Percentiles rank a stretch among this genome's conserved stretches.
These are phyloP conservation scores for Propithecus perrieri DNA, from an alignment of 2,797 vertebrate species.

Conservation along the genomic window DNA sequence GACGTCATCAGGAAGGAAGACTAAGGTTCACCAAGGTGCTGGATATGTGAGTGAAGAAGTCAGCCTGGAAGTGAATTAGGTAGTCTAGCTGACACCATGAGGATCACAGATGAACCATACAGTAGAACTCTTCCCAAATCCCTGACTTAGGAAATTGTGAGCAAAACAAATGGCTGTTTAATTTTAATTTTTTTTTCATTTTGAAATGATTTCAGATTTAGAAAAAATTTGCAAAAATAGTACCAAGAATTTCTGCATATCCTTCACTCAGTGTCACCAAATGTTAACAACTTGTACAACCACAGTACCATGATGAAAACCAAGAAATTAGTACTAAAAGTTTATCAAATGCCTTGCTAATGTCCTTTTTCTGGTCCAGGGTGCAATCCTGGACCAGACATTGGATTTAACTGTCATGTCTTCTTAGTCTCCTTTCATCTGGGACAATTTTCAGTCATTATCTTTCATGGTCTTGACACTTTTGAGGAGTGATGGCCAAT, in stretches of 20 bases:
- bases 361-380: background rate
- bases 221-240: background rate
- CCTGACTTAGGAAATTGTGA: background rate
- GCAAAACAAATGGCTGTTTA: slow-evolving; percentile 32
- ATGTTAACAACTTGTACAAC: background rate
- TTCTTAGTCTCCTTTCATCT: background rate
- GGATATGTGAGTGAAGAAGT: background rate
- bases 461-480: background rate
- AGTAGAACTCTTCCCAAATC: background rate
- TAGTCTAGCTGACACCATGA: background rate
- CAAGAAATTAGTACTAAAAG: background rate
- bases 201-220: slow-evolving; percentile 31
- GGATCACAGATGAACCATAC: background rate
- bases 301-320: background rate
- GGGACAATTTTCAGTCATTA: background rate
- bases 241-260: background rate
- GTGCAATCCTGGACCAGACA: background rate
- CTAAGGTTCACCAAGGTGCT: background rate
- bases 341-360: background rate
- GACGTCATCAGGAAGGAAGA: background rate
- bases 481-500: background rate
- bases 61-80: background rate
- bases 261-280: background rate
- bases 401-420: background rate
- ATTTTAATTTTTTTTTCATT: background rate